Evolutionary conservation across 2,797 vertebrate genomes (phyloP), one percentile per base, ranked within the genome.

Genomic region (Aythya fuligula): DNA sequence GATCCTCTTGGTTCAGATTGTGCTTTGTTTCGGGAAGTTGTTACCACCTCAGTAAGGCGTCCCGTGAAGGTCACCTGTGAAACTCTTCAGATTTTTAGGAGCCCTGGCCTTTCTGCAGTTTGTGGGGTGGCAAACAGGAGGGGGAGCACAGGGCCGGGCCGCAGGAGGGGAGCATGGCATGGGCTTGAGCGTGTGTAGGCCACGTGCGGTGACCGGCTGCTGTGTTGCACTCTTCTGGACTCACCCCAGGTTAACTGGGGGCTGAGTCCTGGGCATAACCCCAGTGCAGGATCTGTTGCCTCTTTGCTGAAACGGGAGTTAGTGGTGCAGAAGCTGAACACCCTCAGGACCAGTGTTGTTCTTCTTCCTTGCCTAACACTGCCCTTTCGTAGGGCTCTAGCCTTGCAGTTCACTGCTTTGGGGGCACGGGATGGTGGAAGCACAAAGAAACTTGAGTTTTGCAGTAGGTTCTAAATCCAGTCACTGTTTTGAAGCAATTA

Each of bases 41-140:
- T 81, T 27, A 36, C 38, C 0, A 0, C 32, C 49, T 78, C 24
- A 14, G 43, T 13, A 16, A 1, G 10, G 41, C 20, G 32, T 32
- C 57, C 18, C 24, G 64, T 79, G 53, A 62, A 87, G 60, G 62
- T 62, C 74, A 77, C 53, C 8, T 41, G 13, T 21, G 21, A 38
- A 66, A 43, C 34, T 38, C 39, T 1, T 13, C 54, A 14, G 41
- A n/a, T 56, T 84, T 65, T 80, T 24, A 41, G 43, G 79, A 84
- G 57, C 34, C 10, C 18, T 60, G 0, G 1, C 4, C 8, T 75
- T 80, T 58, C 30, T 77, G 36, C 69, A 57, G 36, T 34, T 73
- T 17, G 24, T 53, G 57, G 39, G 47, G 41, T 85, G 28, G 11
- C 53, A 17, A 43, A 45, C 15, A 47, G 43, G 17, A 47, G 74